These are phyloP conservation scores for Podargus strigoides DNA, from an alignment of 2,797 vertebrate species.

Conservation along the genomic window DNA sequence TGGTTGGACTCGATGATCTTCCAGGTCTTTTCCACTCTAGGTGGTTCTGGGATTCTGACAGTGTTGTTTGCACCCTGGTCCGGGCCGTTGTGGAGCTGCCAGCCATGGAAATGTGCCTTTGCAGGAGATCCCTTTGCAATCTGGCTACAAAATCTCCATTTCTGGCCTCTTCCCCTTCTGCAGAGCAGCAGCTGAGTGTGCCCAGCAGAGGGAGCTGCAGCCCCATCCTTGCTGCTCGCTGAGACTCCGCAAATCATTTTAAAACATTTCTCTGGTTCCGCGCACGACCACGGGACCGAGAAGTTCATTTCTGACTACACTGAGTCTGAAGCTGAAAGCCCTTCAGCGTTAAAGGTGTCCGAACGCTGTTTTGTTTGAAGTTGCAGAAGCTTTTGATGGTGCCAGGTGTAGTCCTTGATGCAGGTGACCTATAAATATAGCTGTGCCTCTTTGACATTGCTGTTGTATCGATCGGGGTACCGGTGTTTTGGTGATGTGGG, in stretches of 20 bases:
- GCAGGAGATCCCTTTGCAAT: neutral
- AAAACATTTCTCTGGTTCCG: neutral
- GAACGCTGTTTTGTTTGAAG: neutral
- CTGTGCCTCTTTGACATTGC: neutral
- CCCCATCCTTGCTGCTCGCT: too few species aligned
- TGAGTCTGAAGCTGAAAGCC: neutral
- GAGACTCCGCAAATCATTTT: fast-evolving
- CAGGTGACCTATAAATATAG: neutral
- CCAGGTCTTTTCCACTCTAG: too few species aligned
- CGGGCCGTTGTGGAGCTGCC: fast-evolving
- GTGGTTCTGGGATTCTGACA: too few species aligned
- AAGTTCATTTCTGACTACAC: neutral
- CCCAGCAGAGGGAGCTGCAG: slow-evolving; percentile 67
- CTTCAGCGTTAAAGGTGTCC: neutral
- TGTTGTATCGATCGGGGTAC: neutral
- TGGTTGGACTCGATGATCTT: too few species aligned
- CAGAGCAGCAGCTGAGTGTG: neutral
- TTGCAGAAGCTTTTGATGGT: neutral
- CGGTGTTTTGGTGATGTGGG: neutral
- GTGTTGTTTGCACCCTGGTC: too few species aligned
- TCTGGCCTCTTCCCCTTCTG: fast-evolving
- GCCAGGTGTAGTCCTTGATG: neutral
- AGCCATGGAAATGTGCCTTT: fast-evolving
- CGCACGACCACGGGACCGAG: neutral
- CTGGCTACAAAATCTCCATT: fast-evolving